Evolutionary conservation across 2,888 invertebrate genomes (phyloP).

Genomic region (Autographa gamma): DNA sequence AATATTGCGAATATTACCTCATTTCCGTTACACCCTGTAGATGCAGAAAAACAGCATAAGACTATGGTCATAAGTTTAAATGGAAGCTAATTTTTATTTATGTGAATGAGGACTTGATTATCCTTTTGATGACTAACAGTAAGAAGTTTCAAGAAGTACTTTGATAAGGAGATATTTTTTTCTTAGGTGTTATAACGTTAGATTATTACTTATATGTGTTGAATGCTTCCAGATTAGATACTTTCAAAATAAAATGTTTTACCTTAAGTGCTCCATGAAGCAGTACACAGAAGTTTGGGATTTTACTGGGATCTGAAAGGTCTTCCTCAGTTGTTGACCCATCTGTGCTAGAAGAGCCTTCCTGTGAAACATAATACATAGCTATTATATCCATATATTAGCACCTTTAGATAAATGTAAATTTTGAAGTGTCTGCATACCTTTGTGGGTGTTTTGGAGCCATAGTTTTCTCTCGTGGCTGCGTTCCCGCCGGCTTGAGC

Average conservation of each 20-base stretch:
- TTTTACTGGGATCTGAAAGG: constrained; percentile 92
- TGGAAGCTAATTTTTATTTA: too few relatives aligned
- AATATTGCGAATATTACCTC: too few relatives aligned
- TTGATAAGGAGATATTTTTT: too few relatives aligned
- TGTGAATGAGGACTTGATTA: neutral
- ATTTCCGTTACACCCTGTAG: too few relatives aligned
- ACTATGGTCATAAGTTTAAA: too few relatives aligned
- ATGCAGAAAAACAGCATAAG: too few relatives aligned
- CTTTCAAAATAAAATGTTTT: constrained; percentile 20
- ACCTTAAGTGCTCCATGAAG: constrained; percentile 97
- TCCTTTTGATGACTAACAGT: neutral
- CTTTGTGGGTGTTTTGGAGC: constrained; percentile 82
- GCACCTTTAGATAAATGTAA: too few relatives aligned
- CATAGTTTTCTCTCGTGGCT: constrained; percentile 82
- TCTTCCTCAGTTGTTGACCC: constrained; percentile 84
- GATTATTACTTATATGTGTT: too few relatives aligned
- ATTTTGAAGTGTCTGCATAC: constrained; percentile 53
- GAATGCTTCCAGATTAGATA: neutral
- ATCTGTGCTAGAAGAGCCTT: constrained; percentile 79
- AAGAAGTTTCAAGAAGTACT: too few relatives aligned
- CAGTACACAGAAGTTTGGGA: constrained; percentile 97
- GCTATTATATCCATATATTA: neutral
- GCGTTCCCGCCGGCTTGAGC: constrained; percentile 81
- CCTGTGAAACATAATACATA: constrained; percentile 62
- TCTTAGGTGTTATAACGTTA: too few relatives aligned